These are phyloP conservation scores for Limosa lapponica DNA, from an alignment of 2,797 vertebrate species.

Conservation along the genomic window DNA sequence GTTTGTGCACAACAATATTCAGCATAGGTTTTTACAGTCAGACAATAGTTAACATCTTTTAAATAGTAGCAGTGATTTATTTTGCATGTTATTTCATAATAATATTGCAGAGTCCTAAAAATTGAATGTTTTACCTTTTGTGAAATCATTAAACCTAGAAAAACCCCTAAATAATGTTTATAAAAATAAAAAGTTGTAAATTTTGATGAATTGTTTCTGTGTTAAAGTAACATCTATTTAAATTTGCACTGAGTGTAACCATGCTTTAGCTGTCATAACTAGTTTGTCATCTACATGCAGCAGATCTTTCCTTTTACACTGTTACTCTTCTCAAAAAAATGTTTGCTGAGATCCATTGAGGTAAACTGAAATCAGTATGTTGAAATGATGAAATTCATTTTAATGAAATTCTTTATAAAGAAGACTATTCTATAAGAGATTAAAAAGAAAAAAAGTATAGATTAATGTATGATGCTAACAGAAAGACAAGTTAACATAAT, in stretches of 20 bases:
- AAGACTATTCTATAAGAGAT: neutral
- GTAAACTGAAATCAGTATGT: neutral
- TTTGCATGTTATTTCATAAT: neutral
- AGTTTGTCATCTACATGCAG: neutral
- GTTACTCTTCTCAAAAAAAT: neutral
- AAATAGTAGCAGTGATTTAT: neutral
- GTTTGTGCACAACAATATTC: neutral
- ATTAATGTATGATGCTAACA: neutral
- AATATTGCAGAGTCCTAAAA: neutral
- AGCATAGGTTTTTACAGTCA: neutral
- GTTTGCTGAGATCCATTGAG: neutral
- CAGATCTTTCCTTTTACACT: neutral
- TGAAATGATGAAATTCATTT: neutral
- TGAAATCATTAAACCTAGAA: neutral
- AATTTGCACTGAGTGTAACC: neutral
- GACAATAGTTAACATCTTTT: neutral
- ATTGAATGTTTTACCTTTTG: neutral
- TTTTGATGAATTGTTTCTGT: neutral
- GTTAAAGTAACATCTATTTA: neutral
- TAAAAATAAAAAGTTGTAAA: neutral
- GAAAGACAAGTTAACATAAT: neutral
- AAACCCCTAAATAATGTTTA: neutral
- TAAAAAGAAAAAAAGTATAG: neutral
- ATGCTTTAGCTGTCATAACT: neutral
- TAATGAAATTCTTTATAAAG: neutral